These are phyloP conservation scores for Magallana angulata DNA, from an alignment of 1,140 invertebrate species.

Conservation along the genomic window DNA sequence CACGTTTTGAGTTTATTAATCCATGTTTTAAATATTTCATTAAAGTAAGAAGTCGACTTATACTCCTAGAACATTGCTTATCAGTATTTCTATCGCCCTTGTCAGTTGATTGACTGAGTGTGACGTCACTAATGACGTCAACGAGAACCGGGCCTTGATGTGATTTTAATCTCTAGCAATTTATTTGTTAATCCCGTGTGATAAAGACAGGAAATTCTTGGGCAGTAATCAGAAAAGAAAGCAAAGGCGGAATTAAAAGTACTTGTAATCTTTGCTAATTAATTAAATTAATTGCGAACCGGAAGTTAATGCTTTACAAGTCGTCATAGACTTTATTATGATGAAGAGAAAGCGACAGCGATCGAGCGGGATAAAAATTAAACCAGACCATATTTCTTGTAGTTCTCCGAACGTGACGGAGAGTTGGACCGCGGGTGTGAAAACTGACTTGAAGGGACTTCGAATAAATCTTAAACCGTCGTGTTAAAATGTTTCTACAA, in stretches of 20 bases:
- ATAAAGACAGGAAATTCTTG: background rate
- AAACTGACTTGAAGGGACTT: too few relatives aligned
- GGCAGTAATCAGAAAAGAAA: background rate
- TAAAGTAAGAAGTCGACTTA: too few relatives aligned
- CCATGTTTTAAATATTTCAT: too few relatives aligned
- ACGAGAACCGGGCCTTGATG: background rate
- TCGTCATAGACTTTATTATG: background rate
- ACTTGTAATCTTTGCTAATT: background rate
- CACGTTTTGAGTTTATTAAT: too few relatives aligned
- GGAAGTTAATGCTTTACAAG: background rate
- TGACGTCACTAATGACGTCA: background rate
- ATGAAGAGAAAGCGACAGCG: too few relatives aligned
- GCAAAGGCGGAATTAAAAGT: background rate
- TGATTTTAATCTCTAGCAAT: background rate
- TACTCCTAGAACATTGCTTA: too few relatives aligned
- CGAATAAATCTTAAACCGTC: too few relatives aligned
- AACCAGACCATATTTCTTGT: too few relatives aligned
- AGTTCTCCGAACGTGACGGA: too few relatives aligned
- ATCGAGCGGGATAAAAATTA: too few relatives aligned
- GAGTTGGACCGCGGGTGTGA: too few relatives aligned
- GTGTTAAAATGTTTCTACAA: too few relatives aligned
- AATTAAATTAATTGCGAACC: background rate
- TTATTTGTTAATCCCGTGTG: background rate
- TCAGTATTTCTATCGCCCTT: background rate
- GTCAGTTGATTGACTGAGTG: background rate